Evolutionary conservation across 2,113 vertebrate species (phyloP), one percentile per base, ranked within the genome.

Genomic region (Misgurnus mizolepis): DNA sequence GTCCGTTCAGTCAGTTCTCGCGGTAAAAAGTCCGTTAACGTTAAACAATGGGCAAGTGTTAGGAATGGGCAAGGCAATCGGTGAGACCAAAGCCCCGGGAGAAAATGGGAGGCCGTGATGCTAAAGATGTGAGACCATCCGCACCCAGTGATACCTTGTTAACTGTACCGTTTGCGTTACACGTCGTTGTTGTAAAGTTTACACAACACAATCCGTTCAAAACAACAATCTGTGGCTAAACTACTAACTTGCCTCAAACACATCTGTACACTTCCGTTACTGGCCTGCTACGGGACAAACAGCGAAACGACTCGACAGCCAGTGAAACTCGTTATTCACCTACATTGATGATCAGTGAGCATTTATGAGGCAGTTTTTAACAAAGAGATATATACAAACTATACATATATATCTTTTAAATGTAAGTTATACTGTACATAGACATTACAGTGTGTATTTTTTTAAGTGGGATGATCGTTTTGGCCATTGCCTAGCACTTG

Each of bases 401-500:
- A 58, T 84, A 83, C 75, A 85, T 70, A 85, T 84, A 85, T 83
- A 88, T 84, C 78, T 79, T 85, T 67, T 86, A 79, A 81, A 66
- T 84, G 83, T 81, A 82, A 84, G 79, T 66, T 86, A 85, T 83
- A 84, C 47, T 66, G 62, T 86, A 84, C 85, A 85, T 64, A 39
- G 76, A 80, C 75, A 84, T 84, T 84, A 85, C 80, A 84, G 83
- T 82, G 70, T 80, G 78, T 84, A 49, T 82, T 79, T 73, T 65
- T 45, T 79, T 22, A 22, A 79, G 74, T 71, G 68, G 82, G 65
- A 85, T 83, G 67, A 88, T 87, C 85, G 73, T 86, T 89, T 89
- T 90, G 91, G 90, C 91, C 92, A 91, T 91, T 93, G 88, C 91
- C 92, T 92, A 93, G 89, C 92, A 92, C 92, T 93, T 93, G 91